phyloP scores from a whole-genome alignment of 2,113 vertebrate genomes.

The Epinephelus cyanopodus region DNA sequence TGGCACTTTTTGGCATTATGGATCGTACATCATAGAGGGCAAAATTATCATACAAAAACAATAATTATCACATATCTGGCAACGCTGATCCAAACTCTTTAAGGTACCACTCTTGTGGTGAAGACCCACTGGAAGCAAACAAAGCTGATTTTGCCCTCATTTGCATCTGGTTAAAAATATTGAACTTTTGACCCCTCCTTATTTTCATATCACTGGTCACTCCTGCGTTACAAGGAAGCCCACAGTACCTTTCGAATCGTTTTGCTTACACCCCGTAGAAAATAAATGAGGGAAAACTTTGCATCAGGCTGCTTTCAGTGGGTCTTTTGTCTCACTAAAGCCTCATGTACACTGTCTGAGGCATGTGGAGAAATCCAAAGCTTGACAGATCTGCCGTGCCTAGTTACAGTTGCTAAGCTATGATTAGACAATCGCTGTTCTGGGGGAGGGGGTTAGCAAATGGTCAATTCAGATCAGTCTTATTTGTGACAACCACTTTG shows the following conservation, averaged over 20 bases:
- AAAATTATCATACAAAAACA: no score
- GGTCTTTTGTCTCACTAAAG: neutral
- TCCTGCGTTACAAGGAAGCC: neutral
- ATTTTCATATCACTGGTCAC: neutral
- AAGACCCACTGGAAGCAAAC: neutral
- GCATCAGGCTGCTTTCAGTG: neutral
- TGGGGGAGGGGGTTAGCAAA: constrained; percentile 22
- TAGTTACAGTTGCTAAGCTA: constrained; percentile 7
- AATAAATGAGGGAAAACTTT: neutral
- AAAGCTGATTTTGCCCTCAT: neutral
- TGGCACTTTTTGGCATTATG: no score
- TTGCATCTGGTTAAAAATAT: neutral
- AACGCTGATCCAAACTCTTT: neutral
- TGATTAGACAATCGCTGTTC: constrained; percentile 3
- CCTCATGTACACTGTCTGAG: neutral
- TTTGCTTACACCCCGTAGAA: neutral
- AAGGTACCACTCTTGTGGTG: no score
- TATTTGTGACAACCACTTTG: constrained; percentile 34
- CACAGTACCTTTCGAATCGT: neutral
- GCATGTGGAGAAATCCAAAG: neutral
- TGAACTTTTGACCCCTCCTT: neutral
- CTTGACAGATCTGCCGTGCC: constrained; percentile 1
- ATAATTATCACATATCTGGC: no score
- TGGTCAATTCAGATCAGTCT: constrained; percentile 16
- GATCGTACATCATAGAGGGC: no score